phyloP scores from a whole-genome alignment of 2,113 vertebrate species.

The Holacanthus passer region DNA sequence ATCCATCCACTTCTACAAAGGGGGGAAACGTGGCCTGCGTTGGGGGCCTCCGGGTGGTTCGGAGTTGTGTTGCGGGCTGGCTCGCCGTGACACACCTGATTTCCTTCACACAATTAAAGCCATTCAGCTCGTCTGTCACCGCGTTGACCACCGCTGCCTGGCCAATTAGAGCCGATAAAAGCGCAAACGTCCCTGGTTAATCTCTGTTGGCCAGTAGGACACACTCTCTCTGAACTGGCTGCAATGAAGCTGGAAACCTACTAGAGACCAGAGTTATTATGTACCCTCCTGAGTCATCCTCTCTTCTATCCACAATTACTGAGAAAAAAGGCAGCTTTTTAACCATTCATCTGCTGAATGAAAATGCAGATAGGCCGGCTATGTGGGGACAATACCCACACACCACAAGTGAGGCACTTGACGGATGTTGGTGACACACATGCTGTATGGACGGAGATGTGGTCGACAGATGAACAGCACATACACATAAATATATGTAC shows the following conservation, averaged over 20 bases:
- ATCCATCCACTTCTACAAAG: slow-evolving; percentile 44
- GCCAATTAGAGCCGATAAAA: slow-evolving; percentile 48
- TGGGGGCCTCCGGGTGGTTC: slow-evolving; percentile 39
- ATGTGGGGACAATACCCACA: slow-evolving; percentile 57
- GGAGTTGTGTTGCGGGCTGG: slow-evolving; percentile 12
- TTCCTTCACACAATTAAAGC: slow-evolving; percentile 24
- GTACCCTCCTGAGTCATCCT: slow-evolving; percentile 78
- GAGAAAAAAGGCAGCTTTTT: slow-evolving; percentile 70
- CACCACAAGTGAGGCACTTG: slow-evolving; percentile 59
- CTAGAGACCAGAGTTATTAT: slow-evolving; percentile 69
- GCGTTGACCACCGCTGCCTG: slow-evolving; percentile 4
- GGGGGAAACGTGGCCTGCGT: slow-evolving; percentile 35
- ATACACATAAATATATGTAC: slow-evolving; percentile 36
- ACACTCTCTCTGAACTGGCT: slow-evolving; percentile 58
- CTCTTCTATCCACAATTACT: slow-evolving; percentile 73
- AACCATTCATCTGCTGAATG: slow-evolving; percentile 60
- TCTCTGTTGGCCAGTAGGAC: slow-evolving; percentile 37
- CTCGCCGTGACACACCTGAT: slow-evolving; percentile 25
- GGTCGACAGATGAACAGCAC: slow-evolving; percentile 19
- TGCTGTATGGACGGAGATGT: slow-evolving; percentile 28
- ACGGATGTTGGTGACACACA: slow-evolving; percentile 58
- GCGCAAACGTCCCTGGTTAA: slow-evolving; percentile 36
- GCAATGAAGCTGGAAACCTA: slow-evolving; percentile 61
- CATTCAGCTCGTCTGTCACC: background rate
- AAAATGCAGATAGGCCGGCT: slow-evolving; percentile 47